A percentile compares a stretch with the other conserved stretches of the same genome.
phyloP scores from a whole-genome alignment of 2,797 vertebrate genomes.

The Tachyglossus aculeatus region DNA sequence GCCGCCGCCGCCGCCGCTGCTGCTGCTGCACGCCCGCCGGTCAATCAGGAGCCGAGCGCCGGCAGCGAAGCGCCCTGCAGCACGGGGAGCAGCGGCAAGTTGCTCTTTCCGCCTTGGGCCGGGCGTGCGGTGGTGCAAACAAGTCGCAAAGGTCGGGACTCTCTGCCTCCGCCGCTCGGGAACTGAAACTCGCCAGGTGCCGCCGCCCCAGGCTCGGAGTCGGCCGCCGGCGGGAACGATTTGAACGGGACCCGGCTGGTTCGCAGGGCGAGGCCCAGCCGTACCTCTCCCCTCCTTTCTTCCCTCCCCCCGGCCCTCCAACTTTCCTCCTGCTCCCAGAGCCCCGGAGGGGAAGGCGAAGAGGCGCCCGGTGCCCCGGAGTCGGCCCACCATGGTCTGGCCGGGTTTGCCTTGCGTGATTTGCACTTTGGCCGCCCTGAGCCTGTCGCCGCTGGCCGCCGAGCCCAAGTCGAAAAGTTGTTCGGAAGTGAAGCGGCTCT shows the following conservation, averaged over 20 bases:
- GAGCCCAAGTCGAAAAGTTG: conserved; percentile 89
- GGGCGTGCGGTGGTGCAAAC: background rate
- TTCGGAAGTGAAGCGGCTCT: conserved; percentile 87
- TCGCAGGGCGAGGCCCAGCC: conserved; percentile 48
- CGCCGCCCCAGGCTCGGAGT: background rate
- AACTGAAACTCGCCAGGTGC: background rate
- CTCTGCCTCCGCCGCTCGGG: background rate
- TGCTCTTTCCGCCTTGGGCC: background rate
- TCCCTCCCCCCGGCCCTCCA: background rate
- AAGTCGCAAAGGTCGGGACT: background rate
- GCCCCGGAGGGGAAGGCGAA: conserved; percentile 28
- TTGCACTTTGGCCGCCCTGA: conserved; percentile 73
- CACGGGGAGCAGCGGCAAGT: background rate
- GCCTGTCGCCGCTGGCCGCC: conserved; percentile 71
- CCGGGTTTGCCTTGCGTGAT: conserved; percentile 69
- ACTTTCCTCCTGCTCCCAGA: background rate
- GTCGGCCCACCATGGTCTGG: conserved; percentile 62
- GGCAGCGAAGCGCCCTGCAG: conserved; percentile 19
- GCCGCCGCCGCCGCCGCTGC: conserved; percentile 34
- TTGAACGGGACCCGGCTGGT: conserved; percentile 47
- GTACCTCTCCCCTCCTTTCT: conserved; percentile 30
- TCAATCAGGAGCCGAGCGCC: conserved; percentile 60
- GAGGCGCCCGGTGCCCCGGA: background rate
- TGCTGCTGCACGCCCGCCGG: conserved; percentile 57
- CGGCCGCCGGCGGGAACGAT: conserved; percentile 6